phyloP scores from a whole-genome alignment of 2,113 vertebrate genomes.

The Tachuris rubrigastra region DNA sequence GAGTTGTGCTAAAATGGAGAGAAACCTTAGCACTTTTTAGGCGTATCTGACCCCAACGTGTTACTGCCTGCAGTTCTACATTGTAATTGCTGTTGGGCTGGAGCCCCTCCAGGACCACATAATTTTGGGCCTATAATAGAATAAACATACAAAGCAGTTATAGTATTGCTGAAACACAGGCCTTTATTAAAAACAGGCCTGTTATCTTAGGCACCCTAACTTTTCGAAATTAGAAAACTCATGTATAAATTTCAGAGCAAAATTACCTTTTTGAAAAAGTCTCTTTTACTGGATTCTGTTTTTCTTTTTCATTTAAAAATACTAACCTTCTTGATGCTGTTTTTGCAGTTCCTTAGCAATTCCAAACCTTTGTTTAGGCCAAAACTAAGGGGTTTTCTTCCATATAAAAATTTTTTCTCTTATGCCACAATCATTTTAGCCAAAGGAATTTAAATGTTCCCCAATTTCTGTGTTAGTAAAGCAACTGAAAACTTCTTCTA shows the following conservation, averaged over 20 bases:
- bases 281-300: background rate
- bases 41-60: constrained; percentile 91
- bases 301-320: background rate
- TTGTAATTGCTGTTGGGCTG: constrained; percentile 84
- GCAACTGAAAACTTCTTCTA: background rate
- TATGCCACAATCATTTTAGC: background rate
- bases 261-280: background rate
- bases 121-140: constrained; percentile 79
- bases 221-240: background rate
- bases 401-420: background rate
- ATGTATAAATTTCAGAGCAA: background rate
- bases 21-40: constrained; percentile 90
- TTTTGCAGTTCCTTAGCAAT: background rate
- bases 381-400: background rate
- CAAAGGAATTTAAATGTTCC: background rate
- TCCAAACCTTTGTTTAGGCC: background rate
- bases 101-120: constrained; percentile 85
- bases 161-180: background rate
- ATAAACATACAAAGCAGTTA: background rate
- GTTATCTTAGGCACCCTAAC: background rate
- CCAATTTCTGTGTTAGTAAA: background rate
- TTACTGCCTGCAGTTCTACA: constrained; percentile 88
- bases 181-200: background rate
- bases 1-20: constrained; percentile 81
- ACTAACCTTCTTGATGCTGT: background rate